These are phyloP conservation scores for Tupiocoris notatus DNA, from an alignment of 2,888 invertebrate genomes.

Conservation along the genomic window DNA sequence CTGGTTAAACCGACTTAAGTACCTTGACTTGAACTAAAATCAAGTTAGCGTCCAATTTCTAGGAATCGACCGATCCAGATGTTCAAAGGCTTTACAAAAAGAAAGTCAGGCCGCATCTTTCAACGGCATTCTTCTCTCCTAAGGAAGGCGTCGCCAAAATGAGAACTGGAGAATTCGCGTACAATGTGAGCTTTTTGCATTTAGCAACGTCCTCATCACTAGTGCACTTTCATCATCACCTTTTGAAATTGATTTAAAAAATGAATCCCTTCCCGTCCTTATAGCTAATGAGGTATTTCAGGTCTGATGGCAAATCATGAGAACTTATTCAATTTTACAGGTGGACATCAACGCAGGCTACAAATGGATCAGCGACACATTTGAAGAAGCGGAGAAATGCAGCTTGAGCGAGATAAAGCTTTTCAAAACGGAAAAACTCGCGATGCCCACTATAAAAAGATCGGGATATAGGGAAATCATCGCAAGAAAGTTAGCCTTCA, in stretches of 20 bases:
- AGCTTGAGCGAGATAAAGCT: constrained; percentile 66
- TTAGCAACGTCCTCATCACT: too few relatives aligned
- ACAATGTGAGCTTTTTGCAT: constrained; percentile 60
- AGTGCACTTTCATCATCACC: too few relatives aligned
- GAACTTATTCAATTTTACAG: constrained; percentile 58
- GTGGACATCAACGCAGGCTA: constrained; percentile 67
- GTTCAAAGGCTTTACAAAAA: constrained; percentile 64
- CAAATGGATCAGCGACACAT: constrained; percentile 66
- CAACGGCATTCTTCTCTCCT: constrained; percentile 60
- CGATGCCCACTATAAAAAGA: constrained; percentile 59
- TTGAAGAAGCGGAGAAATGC: constrained; percentile 69
- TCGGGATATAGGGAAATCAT: constrained; percentile 62
- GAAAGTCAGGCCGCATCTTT: constrained; percentile 64
- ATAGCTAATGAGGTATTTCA: too few relatives aligned
- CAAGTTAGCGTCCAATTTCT: constrained; percentile 21
- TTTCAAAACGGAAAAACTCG: constrained; percentile 60
- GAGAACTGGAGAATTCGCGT: constrained; percentile 61
- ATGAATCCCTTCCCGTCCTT: too few relatives aligned
- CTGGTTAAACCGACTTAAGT: neutral
- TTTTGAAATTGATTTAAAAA: too few relatives aligned
- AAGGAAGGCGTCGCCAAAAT: constrained; percentile 62
- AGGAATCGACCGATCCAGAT: constrained; percentile 66
- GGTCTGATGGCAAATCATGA: too few relatives aligned
- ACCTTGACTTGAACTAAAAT: neutral
- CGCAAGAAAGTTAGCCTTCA: constrained; percentile 49